Base-by-base conservation (phyloP, 2,888 invertebrate species). In the Netelia virgata region DNA sequence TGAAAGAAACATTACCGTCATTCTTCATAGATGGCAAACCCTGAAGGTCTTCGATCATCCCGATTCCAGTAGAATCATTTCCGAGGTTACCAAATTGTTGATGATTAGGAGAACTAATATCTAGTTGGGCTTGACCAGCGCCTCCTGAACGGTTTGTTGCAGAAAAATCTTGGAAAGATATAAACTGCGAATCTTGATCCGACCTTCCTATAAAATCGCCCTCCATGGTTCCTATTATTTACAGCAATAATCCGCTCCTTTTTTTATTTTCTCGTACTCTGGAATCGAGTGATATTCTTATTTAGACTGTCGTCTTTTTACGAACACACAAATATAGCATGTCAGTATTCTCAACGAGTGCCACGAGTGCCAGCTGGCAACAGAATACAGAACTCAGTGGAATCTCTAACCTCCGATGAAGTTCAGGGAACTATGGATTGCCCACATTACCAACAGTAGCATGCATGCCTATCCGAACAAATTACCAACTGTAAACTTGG, bases 101-200 rank as follows among this genome's bases (percentile, higher is more conserved):
- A 76, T 87, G 86, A 83, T 94, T 90, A 92, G 96, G 91, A 69
- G 96, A 95, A 88, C 96, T 96, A 76, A 96, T 95, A 91, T 96
- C 96, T 86, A 96, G 95, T 90, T 96, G 94, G 55, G 96, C 96
- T 88, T 95, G 96, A n/a, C 95, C 94, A 72, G 89, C 87, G 76
- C 94, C 94, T 83, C 95, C 94, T 82, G 89, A 86, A 28, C 94
- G 93, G 86, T 94, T 94, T 41, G 94, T 93, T 10, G 96, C 95
- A 36, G 96, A 95, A 93, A 96, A 97, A 91, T 97, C 97, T 93
- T 97, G 96, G 90, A 97, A 97, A 85, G 96, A 96, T 83, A 97
- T 91, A 75, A 92, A 92, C 36, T 92, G 92, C 3, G 91, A 85
- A 70, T 91, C 89, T 1, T 80, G 82, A 55, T 82, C 69, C 8